Conservation (phyloP, 2,797 vertebrate genomes). For the Helicolenus hilgendorfi region DNA sequence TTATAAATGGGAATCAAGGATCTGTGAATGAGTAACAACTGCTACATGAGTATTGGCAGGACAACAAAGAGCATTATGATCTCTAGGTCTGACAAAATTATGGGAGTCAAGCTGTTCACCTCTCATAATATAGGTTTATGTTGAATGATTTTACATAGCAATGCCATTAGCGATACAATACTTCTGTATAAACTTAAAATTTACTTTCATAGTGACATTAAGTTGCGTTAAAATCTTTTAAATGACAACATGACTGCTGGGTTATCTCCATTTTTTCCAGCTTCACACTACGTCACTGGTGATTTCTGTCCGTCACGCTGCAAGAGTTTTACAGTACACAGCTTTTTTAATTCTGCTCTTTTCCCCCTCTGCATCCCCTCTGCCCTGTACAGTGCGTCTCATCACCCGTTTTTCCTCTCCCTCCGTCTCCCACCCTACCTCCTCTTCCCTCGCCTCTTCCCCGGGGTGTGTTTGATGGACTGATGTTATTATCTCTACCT, state of each 20-base stretch:
- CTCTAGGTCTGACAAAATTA: background rate
- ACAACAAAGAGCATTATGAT: background rate
- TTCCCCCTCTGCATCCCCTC: background rate
- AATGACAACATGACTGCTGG: background rate
- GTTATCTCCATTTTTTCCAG: background rate
- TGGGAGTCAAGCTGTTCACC: background rate
- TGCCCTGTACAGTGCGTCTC: background rate
- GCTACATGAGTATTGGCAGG: background rate
- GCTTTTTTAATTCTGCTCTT: background rate
- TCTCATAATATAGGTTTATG: background rate
- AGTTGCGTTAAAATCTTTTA: background rate
- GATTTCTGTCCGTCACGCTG: background rate
- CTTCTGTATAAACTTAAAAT: background rate
- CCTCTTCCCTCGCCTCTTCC: slow-evolving; percentile 17
- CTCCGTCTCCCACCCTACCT: background rate
- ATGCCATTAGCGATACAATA: background rate
- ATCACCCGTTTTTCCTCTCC: slow-evolving; percentile 1
- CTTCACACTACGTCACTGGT: background rate
- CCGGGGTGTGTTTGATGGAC: slow-evolving; percentile 71
- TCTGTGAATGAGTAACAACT: slow-evolving; percentile 2
- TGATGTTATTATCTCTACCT: slow-evolving; percentile 79
- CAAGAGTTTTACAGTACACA: background rate
- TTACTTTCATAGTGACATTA: too few species aligned
- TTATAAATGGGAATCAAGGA: background rate
- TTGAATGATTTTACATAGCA: background rate